Evolutionary conservation across 1,140 invertebrate species (phyloP).

Genomic region (Papilio glaucus): DNA sequence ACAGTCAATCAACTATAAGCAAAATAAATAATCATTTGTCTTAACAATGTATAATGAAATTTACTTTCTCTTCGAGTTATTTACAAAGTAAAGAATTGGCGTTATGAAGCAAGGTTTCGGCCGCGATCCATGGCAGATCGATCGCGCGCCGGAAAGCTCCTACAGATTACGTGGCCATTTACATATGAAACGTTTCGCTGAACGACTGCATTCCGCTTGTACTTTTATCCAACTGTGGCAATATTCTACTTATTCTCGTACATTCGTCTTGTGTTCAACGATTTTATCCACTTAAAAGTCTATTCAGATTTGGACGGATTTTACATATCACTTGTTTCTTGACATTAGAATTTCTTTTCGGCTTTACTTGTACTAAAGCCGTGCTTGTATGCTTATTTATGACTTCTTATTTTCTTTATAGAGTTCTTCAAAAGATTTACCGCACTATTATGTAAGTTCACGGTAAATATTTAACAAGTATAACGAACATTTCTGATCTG

Average conservation of each 20-base stretch:
- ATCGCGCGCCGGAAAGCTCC: slow-evolving; percentile 62
- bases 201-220: slow-evolving; percentile 66
- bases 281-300: slow-evolving; percentile 48
- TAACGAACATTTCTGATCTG: background rate
- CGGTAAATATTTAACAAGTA: background rate
- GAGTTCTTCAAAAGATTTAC: slow-evolving; percentile 3
- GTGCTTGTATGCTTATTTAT: slow-evolving; percentile 35
- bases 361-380: slow-evolving; percentile 40
- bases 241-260: slow-evolving; percentile 59
- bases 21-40: background rate
- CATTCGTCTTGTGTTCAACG: slow-evolving; percentile 54
- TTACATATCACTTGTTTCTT: slow-evolving; percentile 37
- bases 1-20: too few relatives aligned
- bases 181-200: slow-evolving; percentile 79
- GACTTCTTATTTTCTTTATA: slow-evolving; percentile 12
- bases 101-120: slow-evolving; percentile 62
- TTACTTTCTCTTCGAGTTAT: background rate
- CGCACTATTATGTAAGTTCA: background rate
- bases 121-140: slow-evolving; percentile 66
- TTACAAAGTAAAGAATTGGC: slow-evolving; percentile 45
- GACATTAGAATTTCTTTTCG: slow-evolving; percentile 40
- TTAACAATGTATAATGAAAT: too few relatives aligned
- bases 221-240: slow-evolving; percentile 62
- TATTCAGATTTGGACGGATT: slow-evolving; percentile 37
- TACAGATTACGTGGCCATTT: slow-evolving; percentile 75